Evolutionary conservation across 2,113 vertebrate genomes (phyloP), one percentile per base, ranked within the genome.

Genomic region (Eptesicus fuscus): DNA sequence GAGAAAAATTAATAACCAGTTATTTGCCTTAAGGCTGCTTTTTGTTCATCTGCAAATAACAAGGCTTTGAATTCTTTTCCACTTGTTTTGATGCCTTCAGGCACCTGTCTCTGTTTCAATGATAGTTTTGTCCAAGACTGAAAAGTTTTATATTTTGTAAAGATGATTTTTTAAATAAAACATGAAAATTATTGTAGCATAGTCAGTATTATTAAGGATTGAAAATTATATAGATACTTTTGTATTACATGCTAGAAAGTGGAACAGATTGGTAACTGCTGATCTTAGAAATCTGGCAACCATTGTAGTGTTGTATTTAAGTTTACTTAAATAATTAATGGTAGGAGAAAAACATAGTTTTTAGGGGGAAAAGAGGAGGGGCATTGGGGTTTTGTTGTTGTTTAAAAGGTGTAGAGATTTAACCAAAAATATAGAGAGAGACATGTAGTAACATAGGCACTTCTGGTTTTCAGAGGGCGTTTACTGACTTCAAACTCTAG

Each of bases 1-100:
- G 30, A 59, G n/a, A 84, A 59, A 53, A 17, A 79, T 61, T 59
- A 42, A 30, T 73, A 79, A 79, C 49, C 23, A 73, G 7, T 71
- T 78, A 14, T 49, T 94, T 79, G 47, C n/a, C 70, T 71, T 9
- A 56, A 32, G 53, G 14, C 49, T 91, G 22, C 13, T 65, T 90
- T 91, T 73, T 76, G 37, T 91, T 84, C 76, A 88, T 90, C 84
- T 93, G 23, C 23, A 93, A 91, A 69, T 69, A 51, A 80, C 5
- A 35, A 69, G 40, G 22, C 80, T 90, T 94, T 78, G 40, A 59
- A 28, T 91, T 93, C 53, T 88, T 96, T 20, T 71, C 63, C 47
- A 13, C 16, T 79, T 89, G 11, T 53, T 77, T 85, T 74, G 32
- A 88, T 83, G 59, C 80, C 47, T 85, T 77, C 1, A 74, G 56